Percentiles rank a stretch among this genome's conserved stretches.
Conservation (phyloP, 2,888 invertebrate genomes). For the Lycia hirtaria region DNA sequence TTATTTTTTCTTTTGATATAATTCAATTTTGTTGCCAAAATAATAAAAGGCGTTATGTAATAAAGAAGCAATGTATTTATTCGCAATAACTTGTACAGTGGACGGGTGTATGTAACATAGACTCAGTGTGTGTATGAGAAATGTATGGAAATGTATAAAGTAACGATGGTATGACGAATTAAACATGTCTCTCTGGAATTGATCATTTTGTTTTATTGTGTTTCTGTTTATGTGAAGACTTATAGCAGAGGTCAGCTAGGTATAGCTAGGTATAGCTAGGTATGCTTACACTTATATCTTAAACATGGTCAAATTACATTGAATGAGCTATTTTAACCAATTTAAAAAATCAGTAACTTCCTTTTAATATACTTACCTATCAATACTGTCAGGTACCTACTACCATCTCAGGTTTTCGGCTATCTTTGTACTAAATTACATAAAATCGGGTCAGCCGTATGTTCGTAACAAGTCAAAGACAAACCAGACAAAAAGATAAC, state of each 20-base stretch:
- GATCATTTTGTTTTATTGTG: slow-evolving; percentile 56
- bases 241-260: no score
- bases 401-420: no score
- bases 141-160: slow-evolving; percentile 67
- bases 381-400: no score
- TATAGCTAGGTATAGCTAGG: no score
- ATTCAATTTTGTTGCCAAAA: slow-evolving; percentile 6
- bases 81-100: slow-evolving; percentile 79
- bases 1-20: slow-evolving; percentile 21
- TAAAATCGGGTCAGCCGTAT: no score
- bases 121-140: slow-evolving; percentile 68
- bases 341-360: not conserved
- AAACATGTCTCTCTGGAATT: slow-evolving; percentile 78
- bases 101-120: slow-evolving; percentile 59
- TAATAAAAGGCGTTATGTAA: slow-evolving; percentile 30
- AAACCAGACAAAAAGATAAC: no score
- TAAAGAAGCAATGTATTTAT: slow-evolving; percentile 77
- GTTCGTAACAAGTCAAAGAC: no score
- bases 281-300: no score
- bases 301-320: no score
- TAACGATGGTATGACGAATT: slow-evolving; percentile 70
- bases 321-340: no score
- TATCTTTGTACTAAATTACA: no score
- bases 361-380: not conserved
- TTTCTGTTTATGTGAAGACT: not conserved